These are phyloP conservation scores for Amphibalanus amphitrite DNA, from an alignment of 1,140 invertebrate species.

Conservation along the genomic window DNA sequence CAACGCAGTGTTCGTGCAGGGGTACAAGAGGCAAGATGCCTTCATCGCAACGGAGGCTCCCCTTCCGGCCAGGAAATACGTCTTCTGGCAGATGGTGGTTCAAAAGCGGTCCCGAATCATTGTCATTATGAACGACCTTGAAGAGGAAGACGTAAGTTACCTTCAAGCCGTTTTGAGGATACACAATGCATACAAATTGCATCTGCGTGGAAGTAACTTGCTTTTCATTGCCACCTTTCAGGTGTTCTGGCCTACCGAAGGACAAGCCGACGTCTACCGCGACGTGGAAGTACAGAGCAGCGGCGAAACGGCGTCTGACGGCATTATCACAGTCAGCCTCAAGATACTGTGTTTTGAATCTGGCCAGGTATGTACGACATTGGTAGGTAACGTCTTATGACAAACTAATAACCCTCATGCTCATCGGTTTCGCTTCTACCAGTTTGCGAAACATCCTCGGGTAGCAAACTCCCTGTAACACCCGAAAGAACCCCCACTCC, in stretches of 20 bases:
- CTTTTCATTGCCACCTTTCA: too few relatives aligned
- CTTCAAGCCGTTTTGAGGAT: too few relatives aligned
- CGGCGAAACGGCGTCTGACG: not conserved
- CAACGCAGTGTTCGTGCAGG: not conserved
- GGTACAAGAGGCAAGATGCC: slow-evolving; percentile 33
- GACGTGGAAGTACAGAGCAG: not conserved
- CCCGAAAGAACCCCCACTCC: too few relatives aligned
- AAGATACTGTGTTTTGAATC: not conserved
- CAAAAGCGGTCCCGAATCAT: slow-evolving; percentile 78
- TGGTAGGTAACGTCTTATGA: too few relatives aligned
- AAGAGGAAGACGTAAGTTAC: not conserved
- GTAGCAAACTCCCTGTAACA: too few relatives aligned
- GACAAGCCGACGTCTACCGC: not conserved
- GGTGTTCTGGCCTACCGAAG: not conserved
- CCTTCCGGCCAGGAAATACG: slow-evolving; percentile 69
- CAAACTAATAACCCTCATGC: too few relatives aligned
- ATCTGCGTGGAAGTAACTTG: too few relatives aligned
- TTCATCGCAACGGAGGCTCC: slow-evolving; percentile 87
- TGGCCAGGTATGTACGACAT: not conserved
- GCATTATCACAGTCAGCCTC: not conserved
- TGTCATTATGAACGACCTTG: slow-evolving; percentile 39
- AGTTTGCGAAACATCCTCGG: too few relatives aligned
- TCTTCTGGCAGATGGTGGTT: slow-evolving; percentile 96
- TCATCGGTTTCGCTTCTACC: too few relatives aligned
- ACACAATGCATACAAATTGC: too few relatives aligned